These are phyloP conservation scores for Stictonetta naevosa DNA, from an alignment of 2,113 vertebrate genomes.

Conservation along the genomic window DNA sequence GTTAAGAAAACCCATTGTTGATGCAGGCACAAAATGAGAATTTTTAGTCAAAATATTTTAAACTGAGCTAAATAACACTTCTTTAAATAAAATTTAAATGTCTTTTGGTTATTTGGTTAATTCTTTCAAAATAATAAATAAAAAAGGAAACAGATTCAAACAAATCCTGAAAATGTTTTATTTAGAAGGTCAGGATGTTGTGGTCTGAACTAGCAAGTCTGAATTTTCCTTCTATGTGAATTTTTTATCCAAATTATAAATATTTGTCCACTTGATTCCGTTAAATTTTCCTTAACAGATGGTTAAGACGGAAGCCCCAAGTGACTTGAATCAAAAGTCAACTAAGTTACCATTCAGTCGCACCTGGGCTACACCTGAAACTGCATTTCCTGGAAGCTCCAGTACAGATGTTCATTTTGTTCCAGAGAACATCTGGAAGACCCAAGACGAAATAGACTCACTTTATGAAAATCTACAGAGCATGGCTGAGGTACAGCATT, in stretches of 20 bases:
- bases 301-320: background rate
- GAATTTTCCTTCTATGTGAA: background rate
- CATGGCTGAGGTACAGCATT: conserved; percentile 80
- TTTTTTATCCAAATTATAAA: background rate
- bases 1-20: background rate
- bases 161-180: background rate
- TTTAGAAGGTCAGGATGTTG: background rate
- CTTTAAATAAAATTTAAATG: background rate
- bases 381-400: conserved; percentile 11
- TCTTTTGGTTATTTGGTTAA: background rate
- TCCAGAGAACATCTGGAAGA: conserved; percentile 78
- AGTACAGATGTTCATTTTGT: conserved; percentile 80
- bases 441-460: conserved; percentile 77
- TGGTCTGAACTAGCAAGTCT: background rate
- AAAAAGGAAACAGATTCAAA: background rate
- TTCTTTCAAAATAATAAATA: background rate
- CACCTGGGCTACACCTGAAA: conserved; percentile 71
- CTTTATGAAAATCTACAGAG: conserved; percentile 76
- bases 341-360: conserved; percentile 58
- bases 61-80: background rate
- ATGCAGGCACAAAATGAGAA: background rate
- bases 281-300: conserved; percentile 46
- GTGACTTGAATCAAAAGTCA: conserved; percentile 52
- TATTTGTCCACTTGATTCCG: background rate
- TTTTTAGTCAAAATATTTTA: background rate